A percentile compares a stretch with the other conserved stretches of the same genome.
Evolutionary conservation across 2,113 vertebrate genomes (phyloP).

Genomic region (Microcebus murinus): DNA sequence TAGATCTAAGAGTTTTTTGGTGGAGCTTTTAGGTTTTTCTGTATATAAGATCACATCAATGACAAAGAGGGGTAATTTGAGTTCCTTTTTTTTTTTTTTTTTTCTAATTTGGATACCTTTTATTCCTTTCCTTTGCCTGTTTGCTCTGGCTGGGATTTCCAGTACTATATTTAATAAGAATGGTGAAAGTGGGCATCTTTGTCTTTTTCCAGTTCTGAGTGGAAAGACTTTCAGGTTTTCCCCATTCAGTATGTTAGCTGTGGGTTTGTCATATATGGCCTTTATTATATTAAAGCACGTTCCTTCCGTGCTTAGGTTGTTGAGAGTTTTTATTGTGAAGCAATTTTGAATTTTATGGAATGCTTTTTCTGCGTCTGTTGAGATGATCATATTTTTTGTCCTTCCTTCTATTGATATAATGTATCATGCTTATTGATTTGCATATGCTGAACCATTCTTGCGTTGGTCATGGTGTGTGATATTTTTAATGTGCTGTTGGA

Average conservation of each 20-base stretch:
- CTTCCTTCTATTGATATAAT: background rate
- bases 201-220: background rate
- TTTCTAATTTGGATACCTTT: background rate
- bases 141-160: background rate
- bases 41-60: background rate
- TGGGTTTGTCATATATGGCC: background rate
- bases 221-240: background rate
- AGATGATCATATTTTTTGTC: background rate
- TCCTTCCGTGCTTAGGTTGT: background rate
- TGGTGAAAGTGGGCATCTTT: background rate
- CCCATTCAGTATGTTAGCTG: background rate
- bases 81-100: background rate
- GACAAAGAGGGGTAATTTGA: background rate
- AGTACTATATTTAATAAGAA: background rate
- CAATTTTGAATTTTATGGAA: background rate
- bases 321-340: background rate
- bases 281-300: background rate
- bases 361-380: background rate
- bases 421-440: background rate
- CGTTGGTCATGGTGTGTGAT: background rate
- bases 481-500: background rate
- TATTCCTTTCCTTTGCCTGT: background rate
- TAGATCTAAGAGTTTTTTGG: background rate
- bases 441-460: background rate
- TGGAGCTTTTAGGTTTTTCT: background rate